These are phyloP conservation scores for Colletes collaris DNA, from an alignment of 2,888 invertebrate genomes.

Conservation along the genomic window DNA sequence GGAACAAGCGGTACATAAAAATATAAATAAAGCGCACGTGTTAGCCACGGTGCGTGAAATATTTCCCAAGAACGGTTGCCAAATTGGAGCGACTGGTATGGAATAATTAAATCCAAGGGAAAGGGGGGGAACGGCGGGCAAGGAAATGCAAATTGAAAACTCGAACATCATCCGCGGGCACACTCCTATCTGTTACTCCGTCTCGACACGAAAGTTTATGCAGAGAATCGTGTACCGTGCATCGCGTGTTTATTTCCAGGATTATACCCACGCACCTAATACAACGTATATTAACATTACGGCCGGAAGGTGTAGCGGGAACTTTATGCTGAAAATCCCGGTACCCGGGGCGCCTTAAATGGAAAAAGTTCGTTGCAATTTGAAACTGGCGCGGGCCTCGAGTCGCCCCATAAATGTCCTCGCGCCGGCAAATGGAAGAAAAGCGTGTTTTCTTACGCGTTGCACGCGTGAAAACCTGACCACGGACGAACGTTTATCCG, in stretches of 20 bases:
- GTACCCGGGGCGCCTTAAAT: background rate
- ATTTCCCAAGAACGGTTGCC: no score
- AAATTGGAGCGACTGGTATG: no score
- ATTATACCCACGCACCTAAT: constrained; percentile 39
- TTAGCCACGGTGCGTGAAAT: no score
- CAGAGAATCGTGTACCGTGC: constrained; percentile 40
- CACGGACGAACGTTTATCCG: background rate
- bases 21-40: no score
- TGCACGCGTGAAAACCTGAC: background rate
- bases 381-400: background rate
- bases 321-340: background rate
- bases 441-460: background rate
- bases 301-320: background rate
- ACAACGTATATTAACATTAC: constrained; percentile 24
- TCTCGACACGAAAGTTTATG: constrained; percentile 38
- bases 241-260: constrained; percentile 46
- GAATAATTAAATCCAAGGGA: no score
- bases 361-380: background rate
- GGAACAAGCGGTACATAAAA: no score
- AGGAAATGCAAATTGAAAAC: background rate
- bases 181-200: constrained; percentile 27
- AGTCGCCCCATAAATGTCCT: background rate
- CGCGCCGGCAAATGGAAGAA: background rate
- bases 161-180: background rate
- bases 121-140: no score